phyloP scores from a whole-genome alignment of 2,888 invertebrate genomes.

The Cyrtodaria siliqua region DNA sequence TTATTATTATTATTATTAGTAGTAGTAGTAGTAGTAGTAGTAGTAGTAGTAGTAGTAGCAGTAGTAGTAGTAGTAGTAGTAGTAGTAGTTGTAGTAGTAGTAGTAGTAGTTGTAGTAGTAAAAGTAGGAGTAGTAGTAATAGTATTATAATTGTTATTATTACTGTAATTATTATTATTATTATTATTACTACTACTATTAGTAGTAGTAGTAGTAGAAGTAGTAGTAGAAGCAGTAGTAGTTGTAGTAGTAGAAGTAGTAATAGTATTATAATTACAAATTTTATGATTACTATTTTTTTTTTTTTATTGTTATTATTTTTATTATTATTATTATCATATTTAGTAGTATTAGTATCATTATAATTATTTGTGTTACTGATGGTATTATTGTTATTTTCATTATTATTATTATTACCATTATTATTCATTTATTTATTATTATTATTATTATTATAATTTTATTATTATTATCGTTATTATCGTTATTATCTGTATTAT shows the following conservation, averaged over 20 bases:
- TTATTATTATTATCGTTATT: too few species aligned
- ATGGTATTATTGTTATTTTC: too few species aligned
- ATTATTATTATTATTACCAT: too few species aligned
- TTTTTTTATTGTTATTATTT: too few species aligned
- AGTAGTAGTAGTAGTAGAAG: slow-evolving; percentile 17
- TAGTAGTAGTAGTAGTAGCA: slow-evolving; percentile 29
- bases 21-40: slow-evolving; percentile 31
- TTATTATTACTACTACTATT: slow-evolving; percentile 13
- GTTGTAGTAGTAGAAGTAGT: slow-evolving; percentile 14
- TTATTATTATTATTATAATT: too few species aligned
- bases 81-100: slow-evolving; percentile 27
- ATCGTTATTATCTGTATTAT: too few species aligned
- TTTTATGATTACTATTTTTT: too few species aligned
- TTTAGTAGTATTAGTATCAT: too few species aligned
- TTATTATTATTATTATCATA: too few species aligned
- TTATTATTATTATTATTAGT: slow-evolving; percentile 12
- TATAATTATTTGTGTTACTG: too few species aligned
- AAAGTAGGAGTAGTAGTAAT: neutral
- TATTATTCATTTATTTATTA: too few species aligned
- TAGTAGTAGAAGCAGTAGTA: slow-evolving; percentile 18
- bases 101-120: slow-evolving; percentile 1
- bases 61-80: slow-evolving; percentile 31
- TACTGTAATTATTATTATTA: slow-evolving; percentile 17
- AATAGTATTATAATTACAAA: slow-evolving; percentile 2
- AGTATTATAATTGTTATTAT: slow-evolving; percentile 7